These are phyloP conservation scores for Origma solitaria DNA, from an alignment of 2,113 vertebrate genomes.

Conservation along the genomic window DNA sequence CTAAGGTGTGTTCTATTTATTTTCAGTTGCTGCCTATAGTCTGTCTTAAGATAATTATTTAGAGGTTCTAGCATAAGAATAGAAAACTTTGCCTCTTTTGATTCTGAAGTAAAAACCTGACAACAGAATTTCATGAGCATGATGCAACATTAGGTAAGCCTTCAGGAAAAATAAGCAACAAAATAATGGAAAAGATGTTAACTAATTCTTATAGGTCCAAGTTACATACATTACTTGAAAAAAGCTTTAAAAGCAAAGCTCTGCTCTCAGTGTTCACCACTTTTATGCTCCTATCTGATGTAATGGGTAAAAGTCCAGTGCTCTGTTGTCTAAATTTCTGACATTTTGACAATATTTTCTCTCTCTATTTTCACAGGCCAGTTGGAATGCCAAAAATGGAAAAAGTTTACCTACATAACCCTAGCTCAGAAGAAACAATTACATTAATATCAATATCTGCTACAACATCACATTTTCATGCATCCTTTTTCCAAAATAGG, in stretches of 20 bases:
- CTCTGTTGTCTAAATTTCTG: background rate
- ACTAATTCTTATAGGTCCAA: background rate
- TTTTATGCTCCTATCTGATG: background rate
- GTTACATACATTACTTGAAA: background rate
- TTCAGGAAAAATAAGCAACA: background rate
- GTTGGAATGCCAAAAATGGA: conserved; percentile 99
- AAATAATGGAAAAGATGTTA: background rate
- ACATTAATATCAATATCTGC: conserved; percentile 99
- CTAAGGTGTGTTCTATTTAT: background rate
- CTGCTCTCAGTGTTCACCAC: background rate
- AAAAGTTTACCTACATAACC: conserved; percentile 99
- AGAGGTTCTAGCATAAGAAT: background rate
- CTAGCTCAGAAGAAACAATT: conserved; percentile 97
- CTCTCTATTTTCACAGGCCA: conserved; percentile 76
- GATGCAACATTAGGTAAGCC: background rate
- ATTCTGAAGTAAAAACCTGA: background rate
- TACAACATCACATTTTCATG: conserved; percentile 98
- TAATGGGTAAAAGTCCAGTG: background rate
- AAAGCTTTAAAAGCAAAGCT: background rate
- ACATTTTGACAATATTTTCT: background rate
- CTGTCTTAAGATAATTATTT: background rate
- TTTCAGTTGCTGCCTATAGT: background rate
- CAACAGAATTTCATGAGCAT: background rate
- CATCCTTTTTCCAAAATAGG: conserved; percentile 98
- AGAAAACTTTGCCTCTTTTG: background rate